These are phyloP conservation scores for Okamejei kenojei DNA, from an alignment of 2,797 vertebrate genomes.

Conservation along the genomic window DNA sequence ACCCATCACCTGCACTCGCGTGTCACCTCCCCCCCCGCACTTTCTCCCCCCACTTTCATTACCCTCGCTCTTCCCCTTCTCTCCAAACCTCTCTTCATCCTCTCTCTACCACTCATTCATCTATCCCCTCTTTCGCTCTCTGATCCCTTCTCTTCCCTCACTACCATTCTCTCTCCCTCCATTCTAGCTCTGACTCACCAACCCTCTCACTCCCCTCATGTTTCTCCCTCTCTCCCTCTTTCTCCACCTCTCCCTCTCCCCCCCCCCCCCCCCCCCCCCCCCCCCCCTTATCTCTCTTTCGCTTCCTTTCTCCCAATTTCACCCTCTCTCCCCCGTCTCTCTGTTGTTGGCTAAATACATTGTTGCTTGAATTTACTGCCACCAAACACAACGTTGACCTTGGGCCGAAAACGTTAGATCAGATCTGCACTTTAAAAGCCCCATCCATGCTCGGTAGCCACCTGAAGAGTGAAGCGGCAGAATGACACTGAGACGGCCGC, in stretches of 20 bases:
- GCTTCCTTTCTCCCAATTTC: no score
- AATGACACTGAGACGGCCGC: not conserved
- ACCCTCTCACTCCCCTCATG: not conserved
- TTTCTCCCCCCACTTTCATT: not conserved
- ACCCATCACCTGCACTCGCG: not conserved
- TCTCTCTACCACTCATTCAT: no score
- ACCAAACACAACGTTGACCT: not conserved
- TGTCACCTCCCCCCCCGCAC: not conserved
- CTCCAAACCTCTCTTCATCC: not conserved
- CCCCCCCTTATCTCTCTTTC: not conserved
- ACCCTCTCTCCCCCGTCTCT: no score
- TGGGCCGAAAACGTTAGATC: not conserved
- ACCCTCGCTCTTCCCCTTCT: not conserved
- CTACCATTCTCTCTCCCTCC: no score
- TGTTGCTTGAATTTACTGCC: not conserved
- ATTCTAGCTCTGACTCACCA: no score
- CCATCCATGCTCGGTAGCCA: not conserved
- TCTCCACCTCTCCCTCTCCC: no score
- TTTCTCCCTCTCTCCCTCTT: no score
- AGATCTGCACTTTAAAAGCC: not conserved
- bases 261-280: not conserved
- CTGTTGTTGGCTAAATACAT: no score
- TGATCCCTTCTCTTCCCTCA: no score
- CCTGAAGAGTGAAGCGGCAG: not conserved
- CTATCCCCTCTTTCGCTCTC: no score